Evolutionary conservation across 1,140 invertebrate genomes (phyloP), one percentile per base, ranked within the genome.

Genomic region (Arion vulgaris): DNA sequence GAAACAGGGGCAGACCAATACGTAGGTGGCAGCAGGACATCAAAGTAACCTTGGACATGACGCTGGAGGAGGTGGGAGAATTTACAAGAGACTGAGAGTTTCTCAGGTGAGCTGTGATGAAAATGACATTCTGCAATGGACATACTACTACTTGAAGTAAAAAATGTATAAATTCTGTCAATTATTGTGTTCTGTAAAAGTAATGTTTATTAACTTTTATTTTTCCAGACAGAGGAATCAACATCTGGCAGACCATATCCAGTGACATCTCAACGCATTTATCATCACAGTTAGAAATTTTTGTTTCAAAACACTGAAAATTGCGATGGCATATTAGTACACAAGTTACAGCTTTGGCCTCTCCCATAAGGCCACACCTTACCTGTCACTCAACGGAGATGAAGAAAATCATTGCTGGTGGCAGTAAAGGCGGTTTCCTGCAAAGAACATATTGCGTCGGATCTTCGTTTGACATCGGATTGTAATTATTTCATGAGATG

Each of bases 321-420:
- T 57, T 32, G 62, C 7, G n/a, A 32, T 32, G n/a, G 11, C n/a
- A 32, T 2, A 66, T 66, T 66, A 7, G 28, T 32, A 7, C 11
- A 66, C 19, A n/a, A 5, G n/a, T 28, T 7, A 66, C 62, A 66
- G 62, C 28, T 34, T 32, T 57, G 62, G 62, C 62, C 62, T 23
- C n/a, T 66, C 62, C 62, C 62, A 66, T 66, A 66, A 66, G 62
- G 62, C 62, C 62, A 66, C 17, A 17, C 62, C 2, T 32, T 57
- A 4, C 17, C 53, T 57, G 62, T 34, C 62, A 66, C n/a, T 66
- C 62, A 66, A 66, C 28, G 62, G 62, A 32, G 62, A 66, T 49
- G 9, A 19, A n/a, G n/a, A n/a, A n/a, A n/a, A 49, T 19, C 53
- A 57, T 57, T 57, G 26, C 9, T 57, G 19, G 23, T 57, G 53